Conservation (phyloP, 2,113 vertebrate species). For the Phycodurus eques region DNA sequence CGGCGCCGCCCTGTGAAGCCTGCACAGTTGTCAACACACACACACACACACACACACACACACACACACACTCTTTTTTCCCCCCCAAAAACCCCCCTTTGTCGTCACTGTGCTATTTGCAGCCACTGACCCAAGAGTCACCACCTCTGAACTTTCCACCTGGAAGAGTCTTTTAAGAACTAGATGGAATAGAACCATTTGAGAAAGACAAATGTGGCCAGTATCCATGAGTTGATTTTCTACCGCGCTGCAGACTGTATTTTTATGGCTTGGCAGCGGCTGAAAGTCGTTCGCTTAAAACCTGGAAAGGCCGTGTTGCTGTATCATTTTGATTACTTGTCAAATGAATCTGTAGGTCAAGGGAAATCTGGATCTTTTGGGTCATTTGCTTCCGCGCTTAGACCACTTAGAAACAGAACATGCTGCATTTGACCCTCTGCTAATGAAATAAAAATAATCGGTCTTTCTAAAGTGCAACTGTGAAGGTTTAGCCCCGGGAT, state of each 20-base stretch:
- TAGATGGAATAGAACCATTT: not conserved
- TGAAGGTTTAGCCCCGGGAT: not conserved
- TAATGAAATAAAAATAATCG: not conserved
- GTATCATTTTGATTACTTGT: too few species aligned
- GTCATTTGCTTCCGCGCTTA: not conserved
- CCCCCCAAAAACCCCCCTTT: constrained; percentile 12
- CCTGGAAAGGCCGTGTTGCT: too few species aligned
- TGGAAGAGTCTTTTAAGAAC: not conserved
- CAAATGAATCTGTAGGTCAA: too few species aligned
- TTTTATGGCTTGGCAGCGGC: too few species aligned
- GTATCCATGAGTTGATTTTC: not conserved
- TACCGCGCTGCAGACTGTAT: too few species aligned
- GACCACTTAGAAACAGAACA: not conserved
- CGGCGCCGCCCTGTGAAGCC: constrained; percentile 16
- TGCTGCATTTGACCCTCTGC: not conserved
- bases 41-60: not conserved
- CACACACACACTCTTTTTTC: not conserved
- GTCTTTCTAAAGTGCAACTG: not conserved
- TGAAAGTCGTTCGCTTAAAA: too few species aligned
- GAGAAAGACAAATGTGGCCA: not conserved
- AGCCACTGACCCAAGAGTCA: not conserved
- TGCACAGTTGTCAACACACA: constrained; percentile 35
- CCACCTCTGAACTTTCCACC: constrained; percentile 28
- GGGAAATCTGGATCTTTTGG: too few species aligned
- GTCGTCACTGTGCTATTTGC: constrained; percentile 17